Base-by-base conservation (phyloP, 2,797 vertebrate species). In the Aeoliscus strigatus region DNA sequence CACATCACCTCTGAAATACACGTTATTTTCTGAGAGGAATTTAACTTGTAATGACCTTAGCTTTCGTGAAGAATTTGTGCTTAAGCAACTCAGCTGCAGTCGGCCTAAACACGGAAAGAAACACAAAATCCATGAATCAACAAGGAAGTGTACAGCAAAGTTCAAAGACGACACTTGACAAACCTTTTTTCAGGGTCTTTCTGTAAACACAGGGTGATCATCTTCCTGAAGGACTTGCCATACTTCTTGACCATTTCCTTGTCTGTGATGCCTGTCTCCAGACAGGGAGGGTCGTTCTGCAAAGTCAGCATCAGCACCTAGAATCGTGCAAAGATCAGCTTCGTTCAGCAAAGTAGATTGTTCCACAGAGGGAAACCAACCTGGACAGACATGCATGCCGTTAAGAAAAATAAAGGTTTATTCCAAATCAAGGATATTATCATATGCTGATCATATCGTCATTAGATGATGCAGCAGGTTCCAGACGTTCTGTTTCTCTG, bases 181-280 rank as follows among this genome's bases (percentile, higher is more conserved):
- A 17, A 96, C 96, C 96, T 94, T 88, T 98, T 98, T 51, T 97
- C 96, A 0, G 96, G 96, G 66, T 99, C 96, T 78, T 98, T 99
- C 63, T 99, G 96, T 86, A 99, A 88, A 85, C 96, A 99, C 30
- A 86, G 83, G 1, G 92, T 94, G 77, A 99, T 86, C 95, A 99
- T 97, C 86, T 99, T 99, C 80, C 94, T 89, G 80, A 97, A 93
- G 2, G 94, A 96, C 41, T 97, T 97, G 60, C 94, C 94, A 0
- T 97, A 99, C 66, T 98, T 99, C 84, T 99, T 99, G 55, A 99
- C 87, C 89, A 92, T 93, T 74, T 99, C 96, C 57, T 98, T 99
- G 68, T 99, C 96, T 39, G 93, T 86, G 77, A 99, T 93, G 35
- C 96, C 96, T 0, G 96, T 99, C 85, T 99, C 96, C 86, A 98